Conservation (phyloP, 35 echinoderm and acorn worm genomes). For the Apostichopus parvimensis region DNA sequence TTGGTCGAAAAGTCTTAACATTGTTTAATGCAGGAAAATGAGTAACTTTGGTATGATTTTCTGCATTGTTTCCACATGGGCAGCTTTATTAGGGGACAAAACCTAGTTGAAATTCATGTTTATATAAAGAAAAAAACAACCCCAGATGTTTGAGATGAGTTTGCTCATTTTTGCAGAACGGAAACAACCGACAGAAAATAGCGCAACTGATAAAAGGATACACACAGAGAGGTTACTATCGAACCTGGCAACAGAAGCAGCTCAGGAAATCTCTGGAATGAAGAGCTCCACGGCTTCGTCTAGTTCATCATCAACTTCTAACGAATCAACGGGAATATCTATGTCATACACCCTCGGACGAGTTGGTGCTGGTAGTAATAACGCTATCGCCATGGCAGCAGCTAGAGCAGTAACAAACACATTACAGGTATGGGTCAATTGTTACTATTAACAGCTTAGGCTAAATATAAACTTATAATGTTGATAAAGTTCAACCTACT, state of each 20-base stretch:
- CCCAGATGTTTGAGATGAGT: not conserved
- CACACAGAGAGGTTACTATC: constrained; percentile 77
- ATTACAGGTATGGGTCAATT: constrained; percentile 70
- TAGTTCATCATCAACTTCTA: constrained; percentile 48
- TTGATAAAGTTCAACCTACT: no score
- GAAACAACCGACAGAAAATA: constrained; percentile 71
- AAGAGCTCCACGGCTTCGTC: constrained; percentile 13
- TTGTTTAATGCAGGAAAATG: not conserved
- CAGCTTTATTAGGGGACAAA: not conserved
- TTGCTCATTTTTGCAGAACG: constrained; percentile 58
- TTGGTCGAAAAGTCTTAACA: not conserved
- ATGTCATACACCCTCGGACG: constrained; percentile 86
- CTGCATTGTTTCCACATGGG: not conserved
- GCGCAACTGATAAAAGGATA: constrained; percentile 68
- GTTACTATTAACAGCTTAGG: no score
- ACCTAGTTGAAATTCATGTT: not conserved
- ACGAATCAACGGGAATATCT: constrained; percentile 9
- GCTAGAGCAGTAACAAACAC: constrained; percentile 97
- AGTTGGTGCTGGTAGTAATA: constrained; percentile 83
- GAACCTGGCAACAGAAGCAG: constrained; percentile 66
- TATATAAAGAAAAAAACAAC: not conserved
- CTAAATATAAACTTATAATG: no score
- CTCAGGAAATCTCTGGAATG: constrained; percentile 74
- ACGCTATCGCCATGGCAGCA: constrained; percentile 94
- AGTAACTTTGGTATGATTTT: not conserved